Evolutionary conservation across 2,797 vertebrate genomes (phyloP).

Genomic region (Thamnophis elegans): DNA sequence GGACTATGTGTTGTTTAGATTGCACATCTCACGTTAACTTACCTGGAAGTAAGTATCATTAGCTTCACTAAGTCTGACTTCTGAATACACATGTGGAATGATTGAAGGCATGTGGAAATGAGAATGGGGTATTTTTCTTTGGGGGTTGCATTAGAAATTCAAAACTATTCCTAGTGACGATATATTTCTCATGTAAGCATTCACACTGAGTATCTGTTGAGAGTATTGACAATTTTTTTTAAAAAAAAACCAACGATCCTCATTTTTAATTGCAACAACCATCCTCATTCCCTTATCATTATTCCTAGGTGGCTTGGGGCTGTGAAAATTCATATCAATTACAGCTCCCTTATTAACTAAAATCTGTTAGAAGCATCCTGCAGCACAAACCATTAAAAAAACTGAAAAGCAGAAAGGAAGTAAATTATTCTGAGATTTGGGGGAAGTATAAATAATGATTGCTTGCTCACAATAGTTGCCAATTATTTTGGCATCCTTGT

Average conservation of each 20-base stretch:
- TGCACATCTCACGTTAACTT: background rate
- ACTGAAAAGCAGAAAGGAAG: slow-evolving; percentile 53
- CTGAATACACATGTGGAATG: background rate
- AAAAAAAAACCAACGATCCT: slow-evolving; percentile 3
- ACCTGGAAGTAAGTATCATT: background rate
- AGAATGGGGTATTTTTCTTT: slow-evolving; percentile 22
- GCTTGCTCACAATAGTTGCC: slow-evolving; percentile 46
- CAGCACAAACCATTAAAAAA: slow-evolving; percentile 54
- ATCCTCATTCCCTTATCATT: slow-evolving; percentile 43
- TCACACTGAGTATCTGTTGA: slow-evolving; percentile 32
- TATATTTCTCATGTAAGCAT: slow-evolving; percentile 28
- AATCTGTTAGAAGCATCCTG: slow-evolving; percentile 57
- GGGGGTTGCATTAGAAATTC: slow-evolving; percentile 9
- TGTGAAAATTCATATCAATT: slow-evolving; percentile 58
- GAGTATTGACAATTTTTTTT: slow-evolving; percentile 36
- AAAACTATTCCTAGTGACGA: slow-evolving; percentile 19
- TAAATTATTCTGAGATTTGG: slow-evolving; percentile 48
- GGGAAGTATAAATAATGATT: slow-evolving; percentile 50
- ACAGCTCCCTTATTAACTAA: slow-evolving; percentile 46
- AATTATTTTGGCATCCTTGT: slow-evolving; percentile 9
- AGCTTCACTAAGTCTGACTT: background rate
- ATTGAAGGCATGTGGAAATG: slow-evolving; percentile 24
- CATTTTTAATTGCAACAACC: slow-evolving; percentile 49
- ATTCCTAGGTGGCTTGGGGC: slow-evolving; percentile 38
- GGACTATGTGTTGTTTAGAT: slow-evolving; percentile 13